phyloP scores from a whole-genome alignment of 2,113 vertebrate species.

The Vimba vimba region DNA sequence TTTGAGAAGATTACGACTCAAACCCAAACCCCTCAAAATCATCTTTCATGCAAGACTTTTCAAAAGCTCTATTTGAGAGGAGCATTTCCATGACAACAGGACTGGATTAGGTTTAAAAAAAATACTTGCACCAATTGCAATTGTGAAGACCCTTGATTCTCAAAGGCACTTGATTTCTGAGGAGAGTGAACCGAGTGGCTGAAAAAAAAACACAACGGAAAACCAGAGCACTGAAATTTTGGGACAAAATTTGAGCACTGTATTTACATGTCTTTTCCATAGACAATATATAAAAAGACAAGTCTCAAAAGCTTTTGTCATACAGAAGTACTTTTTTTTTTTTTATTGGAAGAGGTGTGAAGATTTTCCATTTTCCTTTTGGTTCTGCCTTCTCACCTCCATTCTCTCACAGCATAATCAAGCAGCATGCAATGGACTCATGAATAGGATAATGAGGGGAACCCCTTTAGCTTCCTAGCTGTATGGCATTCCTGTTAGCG shows the following conservation, averaged over 20 bases:
- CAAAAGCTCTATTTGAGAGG: constrained; percentile 65
- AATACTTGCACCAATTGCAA: constrained; percentile 66
- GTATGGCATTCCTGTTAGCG: constrained; percentile 24
- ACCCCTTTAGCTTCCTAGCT: constrained; percentile 33
- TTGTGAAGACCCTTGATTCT: constrained; percentile 73
- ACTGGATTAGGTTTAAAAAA: constrained; percentile 68
- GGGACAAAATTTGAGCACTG: constrained; percentile 6
- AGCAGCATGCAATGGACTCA: constrained; percentile 42
- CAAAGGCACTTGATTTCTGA: constrained; percentile 67
- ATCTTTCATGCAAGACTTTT: constrained; percentile 65
- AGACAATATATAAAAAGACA: neutral
- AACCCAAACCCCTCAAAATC: constrained; percentile 64
- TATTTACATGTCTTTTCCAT: constrained; percentile 25
- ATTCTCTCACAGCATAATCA: constrained; percentile 39
- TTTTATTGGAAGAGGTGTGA: neutral
- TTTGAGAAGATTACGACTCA: constrained; percentile 66
- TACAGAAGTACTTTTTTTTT: neutral
- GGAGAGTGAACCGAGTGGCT: constrained; percentile 40
- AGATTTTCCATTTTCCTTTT: constrained; percentile 37
- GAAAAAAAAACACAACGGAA: constrained; percentile 44
- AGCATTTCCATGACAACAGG: constrained; percentile 80
- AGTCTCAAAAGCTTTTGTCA: neutral
- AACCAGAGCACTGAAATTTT: constrained; percentile 40
- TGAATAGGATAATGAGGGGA: constrained; percentile 61
- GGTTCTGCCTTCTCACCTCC: constrained; percentile 47